Evolutionary conservation across 2,113 vertebrate species (phyloP).

Genomic region (Scalopus aquaticus): DNA sequence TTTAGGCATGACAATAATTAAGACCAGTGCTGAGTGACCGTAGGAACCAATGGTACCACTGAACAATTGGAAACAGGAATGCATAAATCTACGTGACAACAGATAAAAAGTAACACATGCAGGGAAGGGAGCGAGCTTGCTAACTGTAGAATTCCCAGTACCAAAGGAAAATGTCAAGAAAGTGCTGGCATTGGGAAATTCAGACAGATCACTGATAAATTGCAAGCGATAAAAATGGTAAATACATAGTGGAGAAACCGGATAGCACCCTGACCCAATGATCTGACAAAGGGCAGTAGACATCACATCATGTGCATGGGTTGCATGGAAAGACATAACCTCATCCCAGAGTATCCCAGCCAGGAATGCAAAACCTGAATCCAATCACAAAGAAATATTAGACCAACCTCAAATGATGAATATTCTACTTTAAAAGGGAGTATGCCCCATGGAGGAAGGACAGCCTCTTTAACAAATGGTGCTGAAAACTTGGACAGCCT

Average conservation of each 20-base stretch:
- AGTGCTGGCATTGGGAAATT: neutral
- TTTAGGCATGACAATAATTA: neutral
- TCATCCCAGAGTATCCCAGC: neutral
- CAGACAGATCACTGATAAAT: neutral
- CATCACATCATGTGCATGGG: neutral
- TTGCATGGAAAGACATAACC: neutral
- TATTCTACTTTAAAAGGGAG: neutral
- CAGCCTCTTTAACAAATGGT: too few relatives aligned
- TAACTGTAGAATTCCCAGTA: neutral
- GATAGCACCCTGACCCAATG: neutral
- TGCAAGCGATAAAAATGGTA: neutral
- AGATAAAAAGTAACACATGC: neutral
- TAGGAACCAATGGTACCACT: neutral
- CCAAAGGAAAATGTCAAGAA: neutral
- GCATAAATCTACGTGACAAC: neutral
- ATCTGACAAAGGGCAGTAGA: neutral
- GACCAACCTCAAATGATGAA: neutral
- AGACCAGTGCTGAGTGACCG: neutral
- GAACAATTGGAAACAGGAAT: neutral
- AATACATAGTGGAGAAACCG: neutral
- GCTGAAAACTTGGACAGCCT: too few relatives aligned
- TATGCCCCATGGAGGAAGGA: too few relatives aligned
- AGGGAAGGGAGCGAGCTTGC: neutral
- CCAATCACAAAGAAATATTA: neutral
- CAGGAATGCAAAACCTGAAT: neutral